A percentile compares a stretch with the other conserved stretches of the same genome.
These are phyloP conservation scores for Lordiphosa andalusiaca DNA, from an alignment of 2,888 invertebrate genomes.

Conservation along the genomic window DNA sequence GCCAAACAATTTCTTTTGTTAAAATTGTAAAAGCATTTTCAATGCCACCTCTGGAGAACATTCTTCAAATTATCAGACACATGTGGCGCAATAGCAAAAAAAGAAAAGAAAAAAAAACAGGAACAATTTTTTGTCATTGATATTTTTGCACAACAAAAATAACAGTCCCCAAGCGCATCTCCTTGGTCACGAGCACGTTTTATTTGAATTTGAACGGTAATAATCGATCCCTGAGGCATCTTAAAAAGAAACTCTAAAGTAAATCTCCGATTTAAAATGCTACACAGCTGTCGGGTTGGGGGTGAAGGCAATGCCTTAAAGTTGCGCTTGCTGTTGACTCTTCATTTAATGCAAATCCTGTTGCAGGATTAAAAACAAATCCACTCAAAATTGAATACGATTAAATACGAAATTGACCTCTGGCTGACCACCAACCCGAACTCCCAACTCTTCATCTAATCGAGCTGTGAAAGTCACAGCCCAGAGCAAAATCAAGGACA, in stretches of 20 bases:
- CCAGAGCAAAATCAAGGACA: constrained; percentile 11
- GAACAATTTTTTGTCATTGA: neutral
- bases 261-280: constrained; percentile 78
- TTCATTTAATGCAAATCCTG: constrained; percentile 38
- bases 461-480: constrained; percentile 66
- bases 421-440: constrained; percentile 57
- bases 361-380: constrained; percentile 66
- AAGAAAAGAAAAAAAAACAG: neutral
- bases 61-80: constrained; percentile 54
- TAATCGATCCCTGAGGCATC: constrained; percentile 81
- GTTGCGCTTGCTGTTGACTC: constrained; percentile 39
- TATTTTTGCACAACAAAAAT: constrained; percentile 5
- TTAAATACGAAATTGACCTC: constrained; percentile 67
- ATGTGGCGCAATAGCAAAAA: constrained; percentile 17
- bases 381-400: constrained; percentile 73
- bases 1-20: too few relatives aligned
- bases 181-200: constrained; percentile 73
- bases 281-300: constrained; percentile 3
- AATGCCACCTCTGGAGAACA: constrained; percentile 13
- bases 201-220: constrained; percentile 80
- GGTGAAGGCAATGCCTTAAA: constrained; percentile 30
- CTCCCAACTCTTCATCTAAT: constrained; percentile 22
- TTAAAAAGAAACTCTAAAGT: constrained; percentile 53
- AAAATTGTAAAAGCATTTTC: too few relatives aligned
- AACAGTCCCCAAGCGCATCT: constrained; percentile 8